A percentile compares a stretch with the other conserved stretches of the same genome.
Conservation (phyloP, 2,797 vertebrate genomes). For the Tenualosa thibaudeaui region DNA sequence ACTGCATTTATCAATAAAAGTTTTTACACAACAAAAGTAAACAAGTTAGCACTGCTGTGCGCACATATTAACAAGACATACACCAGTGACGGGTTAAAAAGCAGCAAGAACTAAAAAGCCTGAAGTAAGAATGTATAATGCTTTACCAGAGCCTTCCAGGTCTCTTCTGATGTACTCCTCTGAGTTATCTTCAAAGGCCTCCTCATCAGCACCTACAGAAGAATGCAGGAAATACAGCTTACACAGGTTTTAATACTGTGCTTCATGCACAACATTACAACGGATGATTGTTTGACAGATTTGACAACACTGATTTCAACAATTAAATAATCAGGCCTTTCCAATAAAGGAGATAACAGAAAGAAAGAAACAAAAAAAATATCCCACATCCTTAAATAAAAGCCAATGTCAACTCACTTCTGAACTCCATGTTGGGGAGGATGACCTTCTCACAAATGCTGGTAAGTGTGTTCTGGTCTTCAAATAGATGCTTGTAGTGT, state of each 20-base stretch:
- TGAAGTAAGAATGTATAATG: not conserved
- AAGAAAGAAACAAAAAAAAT: not conserved
- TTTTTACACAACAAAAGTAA: not conserved
- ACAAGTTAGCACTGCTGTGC: not conserved
- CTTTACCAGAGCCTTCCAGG: conserved; percentile 95
- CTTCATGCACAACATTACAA: not conserved
- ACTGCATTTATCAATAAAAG: not conserved
- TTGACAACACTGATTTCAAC: not conserved
- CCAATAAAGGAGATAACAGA: not conserved
- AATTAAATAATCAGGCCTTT: not conserved
- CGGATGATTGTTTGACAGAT: too few species aligned
- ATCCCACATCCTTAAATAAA: not conserved
- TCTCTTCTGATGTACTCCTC: conserved; percentile 98
- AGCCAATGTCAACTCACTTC: conserved; percentile 79
- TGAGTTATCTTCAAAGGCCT: conserved; percentile 98
- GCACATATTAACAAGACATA: not conserved
- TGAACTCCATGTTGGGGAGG: conserved; percentile 99
- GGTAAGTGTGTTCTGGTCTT: conserved; percentile 94
- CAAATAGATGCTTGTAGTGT: conserved; percentile 97
- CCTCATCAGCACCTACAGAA: conserved; percentile 91
- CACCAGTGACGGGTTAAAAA: not conserved
- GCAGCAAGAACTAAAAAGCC: not conserved
- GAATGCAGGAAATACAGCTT: not conserved
- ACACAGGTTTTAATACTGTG: not conserved
- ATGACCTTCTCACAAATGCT: conserved; percentile 99